Evolutionary conservation across 2,888 invertebrate species (phyloP).

Genomic region (Sinhomidia bicolor): DNA sequence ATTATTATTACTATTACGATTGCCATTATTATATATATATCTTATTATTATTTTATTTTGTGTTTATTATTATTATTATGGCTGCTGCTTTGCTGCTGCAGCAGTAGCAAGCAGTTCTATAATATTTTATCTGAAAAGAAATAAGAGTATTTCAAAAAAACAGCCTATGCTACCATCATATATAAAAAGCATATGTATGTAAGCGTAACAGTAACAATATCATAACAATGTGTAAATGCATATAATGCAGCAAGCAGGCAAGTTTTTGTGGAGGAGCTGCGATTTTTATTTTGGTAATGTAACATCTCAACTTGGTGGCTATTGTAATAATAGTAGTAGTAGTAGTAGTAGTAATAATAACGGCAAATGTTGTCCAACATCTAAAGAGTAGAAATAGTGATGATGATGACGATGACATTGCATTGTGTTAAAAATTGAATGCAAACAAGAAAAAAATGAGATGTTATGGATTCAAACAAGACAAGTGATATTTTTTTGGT

Average conservation of each 20-base stretch:
- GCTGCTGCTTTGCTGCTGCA: slow-evolving; percentile 23
- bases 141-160: slow-evolving; percentile 29
- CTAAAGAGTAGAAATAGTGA: background rate
- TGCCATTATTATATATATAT: slow-evolving; percentile 56
- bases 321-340: background rate
- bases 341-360: slow-evolving; percentile 12
- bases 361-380: slow-evolving; percentile 32
- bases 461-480: slow-evolving; percentile 57
- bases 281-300: slow-evolving; percentile 63
- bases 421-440: slow-evolving; percentile 27
- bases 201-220: background rate
- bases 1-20: slow-evolving; percentile 48
- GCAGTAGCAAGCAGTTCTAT: no score
- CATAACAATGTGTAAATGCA: background rate
- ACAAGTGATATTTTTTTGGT: slow-evolving; percentile 42
- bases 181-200: no score
- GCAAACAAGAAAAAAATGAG: slow-evolving; percentile 34
- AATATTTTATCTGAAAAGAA: slow-evolving; percentile 22
- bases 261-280: background rate
- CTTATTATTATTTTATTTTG: slow-evolving; percentile 61
- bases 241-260: no score
- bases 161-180: no score
- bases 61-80: slow-evolving; percentile 59
- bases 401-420: slow-evolving; percentile 38
- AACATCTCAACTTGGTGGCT: no score